A percentile compares a stretch with the other conserved stretches of the same genome.
These are phyloP conservation scores for Drosophila nigromelanica DNA, from an alignment of 1,140 invertebrate species.

Conservation along the genomic window DNA sequence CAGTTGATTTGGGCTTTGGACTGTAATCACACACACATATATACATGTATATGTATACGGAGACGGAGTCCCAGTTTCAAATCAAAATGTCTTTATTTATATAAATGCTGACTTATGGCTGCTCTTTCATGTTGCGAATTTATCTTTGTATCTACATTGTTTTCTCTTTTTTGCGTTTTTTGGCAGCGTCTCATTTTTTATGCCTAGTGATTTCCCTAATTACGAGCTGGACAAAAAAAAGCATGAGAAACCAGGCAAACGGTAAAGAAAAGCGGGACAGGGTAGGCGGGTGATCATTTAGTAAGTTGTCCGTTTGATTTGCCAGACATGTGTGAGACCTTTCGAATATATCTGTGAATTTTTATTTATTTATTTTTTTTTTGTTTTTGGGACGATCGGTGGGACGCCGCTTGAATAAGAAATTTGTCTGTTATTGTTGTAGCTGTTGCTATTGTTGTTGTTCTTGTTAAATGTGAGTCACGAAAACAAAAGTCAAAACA, in stretches of 20 bases:
- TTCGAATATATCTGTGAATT: conserved; percentile 58
- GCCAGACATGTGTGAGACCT: conserved; percentile 74
- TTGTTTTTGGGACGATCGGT: conserved; percentile 55
- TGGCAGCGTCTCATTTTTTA: conserved; percentile 60
- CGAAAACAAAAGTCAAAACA: conserved; percentile 30
- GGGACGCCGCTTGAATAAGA: conserved; percentile 69
- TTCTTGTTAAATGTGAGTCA: conserved; percentile 45
- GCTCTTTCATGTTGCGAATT: conserved; percentile 71
- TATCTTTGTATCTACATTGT: conserved; percentile 27
- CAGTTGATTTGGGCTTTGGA: conserved; percentile 67
- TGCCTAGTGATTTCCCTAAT: conserved; percentile 56
- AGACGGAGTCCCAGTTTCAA: conserved; percentile 47
- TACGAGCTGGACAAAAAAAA: conserved; percentile 50
- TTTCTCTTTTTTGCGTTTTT: conserved; percentile 21
- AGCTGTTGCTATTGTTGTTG: conserved; percentile 15
- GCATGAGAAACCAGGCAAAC: conserved; percentile 5
- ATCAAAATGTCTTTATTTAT: conserved; percentile 78
- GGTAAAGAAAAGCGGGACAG: conserved; percentile 12
- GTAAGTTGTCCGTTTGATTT: conserved; percentile 73
- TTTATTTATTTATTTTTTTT: conserved; percentile 10
- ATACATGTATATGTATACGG: neutral
- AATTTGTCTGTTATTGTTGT: conserved; percentile 37
- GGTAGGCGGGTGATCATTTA: conserved; percentile 37
- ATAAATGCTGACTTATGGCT: conserved; percentile 73
- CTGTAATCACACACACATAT: neutral